A percentile compares a stretch with the other conserved stretches of the same genome.
Conservation (phyloP, 2,888 invertebrate genomes). For the Cataglyphis rosenhaueri region DNA sequence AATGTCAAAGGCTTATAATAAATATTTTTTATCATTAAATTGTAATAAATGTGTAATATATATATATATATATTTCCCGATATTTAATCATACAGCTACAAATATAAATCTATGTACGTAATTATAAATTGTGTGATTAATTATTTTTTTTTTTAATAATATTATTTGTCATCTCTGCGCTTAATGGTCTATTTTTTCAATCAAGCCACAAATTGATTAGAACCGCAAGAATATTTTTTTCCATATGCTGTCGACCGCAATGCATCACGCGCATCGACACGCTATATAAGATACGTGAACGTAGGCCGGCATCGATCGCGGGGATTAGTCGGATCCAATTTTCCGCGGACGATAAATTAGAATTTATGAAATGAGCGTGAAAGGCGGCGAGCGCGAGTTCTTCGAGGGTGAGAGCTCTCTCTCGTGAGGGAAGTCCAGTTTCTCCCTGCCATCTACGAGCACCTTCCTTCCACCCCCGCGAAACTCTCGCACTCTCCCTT, state of each 20-base stretch:
- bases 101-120: neutral
- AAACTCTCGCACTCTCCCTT: conserved; percentile 54
- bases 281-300: conserved; percentile 60
- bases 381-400: conserved; percentile 68
- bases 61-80: no score
- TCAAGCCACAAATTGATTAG: conserved; percentile 23
- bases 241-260: conserved; percentile 61
- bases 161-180: neutral
- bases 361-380: conserved; percentile 80
- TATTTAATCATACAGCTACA: neutral
- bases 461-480: conserved; percentile 64
- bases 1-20: neutral
- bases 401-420: conserved; percentile 74
- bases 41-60: neutral
- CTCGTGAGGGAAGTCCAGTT: conserved; percentile 65
- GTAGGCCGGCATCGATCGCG: conserved; percentile 76
- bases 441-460: conserved; percentile 58
- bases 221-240: conserved; percentile 12
- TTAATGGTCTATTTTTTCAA: neutral
- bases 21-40: conserved; percentile 2
- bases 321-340: conserved; percentile 79
- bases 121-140: neutral
- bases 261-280: conserved; percentile 66
- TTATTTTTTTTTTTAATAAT: neutral
- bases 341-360: conserved; percentile 80